Base-by-base conservation (phyloP, 2,113 vertebrate species). In the Noturus placidus region DNA sequence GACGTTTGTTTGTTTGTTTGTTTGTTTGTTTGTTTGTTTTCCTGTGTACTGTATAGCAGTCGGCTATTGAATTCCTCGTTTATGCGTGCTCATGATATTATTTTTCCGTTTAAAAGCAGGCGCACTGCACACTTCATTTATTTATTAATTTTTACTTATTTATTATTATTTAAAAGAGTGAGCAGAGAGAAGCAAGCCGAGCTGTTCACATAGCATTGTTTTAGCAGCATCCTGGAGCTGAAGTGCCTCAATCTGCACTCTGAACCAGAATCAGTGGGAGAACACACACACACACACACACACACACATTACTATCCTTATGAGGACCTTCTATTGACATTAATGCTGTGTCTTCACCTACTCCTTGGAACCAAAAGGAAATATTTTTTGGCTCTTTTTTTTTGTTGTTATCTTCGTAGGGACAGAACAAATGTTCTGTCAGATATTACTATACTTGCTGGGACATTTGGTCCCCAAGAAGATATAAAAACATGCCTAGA, bases 181-280 rank as follows among this genome's bases (percentile, higher is more conserved):
- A 69, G 5, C 13, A 69, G 63, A 30, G 70, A 22, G 20, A 9
- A 76, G 38, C 22, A 76, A 30, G 30, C 27, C 72, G 11, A 76
- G 33, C 33, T 10, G 35, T 33, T 30, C 15, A 30, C 59, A 22
- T 30, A 83, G 61, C 27, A 33, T 83, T 83, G 81, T 83, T 83
- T 65, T 1, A 82, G 33, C 38, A 83, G 82, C 82, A 83, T 83
- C 81, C 81, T 35, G 5, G 35, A 82, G 80, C 77, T 82, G 10
- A 63, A 63, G 57, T 63, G 57, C 20, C 20, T 38, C 79, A 38
- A 33, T 11, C 50, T 52, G 50, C 50, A 52, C 50, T 14, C 50
- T 52, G 50, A 52, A 52, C 50, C 50, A 52, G 14, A 46, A 52
- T 52, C 50, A 13, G 50, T 52, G 50, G 50, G 50, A 52, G 46